phyloP scores from a whole-genome alignment of 2,113 vertebrate genomes.

The Caranx ignobilis region DNA sequence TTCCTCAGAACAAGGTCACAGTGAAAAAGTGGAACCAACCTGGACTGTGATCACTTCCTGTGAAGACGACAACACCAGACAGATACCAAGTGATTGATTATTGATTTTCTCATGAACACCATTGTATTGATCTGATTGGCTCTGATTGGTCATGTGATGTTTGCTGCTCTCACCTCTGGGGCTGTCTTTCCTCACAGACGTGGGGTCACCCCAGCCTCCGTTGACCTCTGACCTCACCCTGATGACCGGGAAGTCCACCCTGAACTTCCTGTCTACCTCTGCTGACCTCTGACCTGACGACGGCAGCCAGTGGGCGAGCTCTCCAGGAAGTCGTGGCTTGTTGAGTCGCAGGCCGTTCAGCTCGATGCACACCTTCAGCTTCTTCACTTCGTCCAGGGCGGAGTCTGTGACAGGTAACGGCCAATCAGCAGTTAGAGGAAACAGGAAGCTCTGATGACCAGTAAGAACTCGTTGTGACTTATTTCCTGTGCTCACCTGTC shows the following conservation, averaged over 20 bases:
- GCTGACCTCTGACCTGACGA: conserved; percentile 82
- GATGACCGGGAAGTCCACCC: conserved; percentile 84
- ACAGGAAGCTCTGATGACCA: too few relatives aligned
- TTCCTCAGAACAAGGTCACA: not conserved
- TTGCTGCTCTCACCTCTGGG: conserved; percentile 84
- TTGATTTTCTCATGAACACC: too few relatives aligned
- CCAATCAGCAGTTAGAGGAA: not conserved
- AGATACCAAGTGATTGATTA: too few relatives aligned
- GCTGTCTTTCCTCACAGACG: conserved; percentile 84
- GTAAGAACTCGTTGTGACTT: too few relatives aligned
- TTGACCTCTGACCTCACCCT: conserved; percentile 88
- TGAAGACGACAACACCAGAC: too few relatives aligned
- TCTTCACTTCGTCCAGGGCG: conserved; percentile 90
- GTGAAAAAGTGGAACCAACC: too few relatives aligned
- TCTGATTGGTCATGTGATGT: too few relatives aligned
- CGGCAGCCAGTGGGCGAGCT: conserved; percentile 90
- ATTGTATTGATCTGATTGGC: too few relatives aligned
- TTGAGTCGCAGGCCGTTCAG: conserved; percentile 94
- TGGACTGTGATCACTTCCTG: too few relatives aligned
- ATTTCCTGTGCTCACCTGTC: too few relatives aligned
- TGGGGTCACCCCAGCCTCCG: conserved; percentile 88
- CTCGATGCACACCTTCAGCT: conserved; percentile 97
- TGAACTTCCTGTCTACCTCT: conserved; percentile 79
- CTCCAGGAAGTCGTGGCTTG: conserved; percentile 90
- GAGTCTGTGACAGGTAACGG: conserved; percentile 75